Evolutionary conservation across 2,113 vertebrate species (phyloP), one percentile per base, ranked within the genome.

Genomic region (Noctilio leporinus): DNA sequence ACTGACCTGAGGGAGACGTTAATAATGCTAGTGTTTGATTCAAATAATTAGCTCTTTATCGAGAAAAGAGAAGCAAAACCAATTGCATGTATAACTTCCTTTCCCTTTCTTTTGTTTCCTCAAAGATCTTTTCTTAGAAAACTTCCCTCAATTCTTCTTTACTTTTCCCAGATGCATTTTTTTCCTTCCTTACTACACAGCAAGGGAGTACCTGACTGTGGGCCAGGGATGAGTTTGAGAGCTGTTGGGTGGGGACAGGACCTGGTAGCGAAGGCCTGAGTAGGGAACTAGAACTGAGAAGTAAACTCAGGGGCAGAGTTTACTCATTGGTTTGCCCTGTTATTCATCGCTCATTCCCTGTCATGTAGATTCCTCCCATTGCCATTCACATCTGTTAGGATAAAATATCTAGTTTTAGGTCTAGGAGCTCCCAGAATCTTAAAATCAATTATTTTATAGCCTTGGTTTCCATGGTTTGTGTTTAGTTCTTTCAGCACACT

Each of bases 41-140:
- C 57, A 57, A 51, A 64, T 69, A 59, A 33, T 75, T n/a, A 51
- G 53, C 2, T 20, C 72, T 93, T 38, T 91, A 43, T 55, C 7
- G 47, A 82, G 84, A 47, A 7, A n/a, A 51, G 16, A 5, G 20
- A 28, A 95, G 62, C 11, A 73, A 45, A 95, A 87, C 5, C 30
- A 51, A 10, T 8, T 80, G 24, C n/a, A 49, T 53, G 90, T 67
- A 53, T 12, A 6, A 7, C 38, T 67, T 88, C 45, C 22, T 92
- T 70, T 75, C 81, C 30, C 82, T 89, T 64, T 6, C 49, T 82
- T 89, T 72, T 4, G 24, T 95, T 90, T 87, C 73, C 57, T 51
- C 26, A 64, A 88, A 94, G 75, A 19, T 43, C 0, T 1, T 89
- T 76, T 90, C 69, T 40, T 83, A 10, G 65, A 49, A 7, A 33